Base-by-base conservation (phyloP, 2,113 vertebrate genomes). In the Ptilorrhoa leucosticta region DNA sequence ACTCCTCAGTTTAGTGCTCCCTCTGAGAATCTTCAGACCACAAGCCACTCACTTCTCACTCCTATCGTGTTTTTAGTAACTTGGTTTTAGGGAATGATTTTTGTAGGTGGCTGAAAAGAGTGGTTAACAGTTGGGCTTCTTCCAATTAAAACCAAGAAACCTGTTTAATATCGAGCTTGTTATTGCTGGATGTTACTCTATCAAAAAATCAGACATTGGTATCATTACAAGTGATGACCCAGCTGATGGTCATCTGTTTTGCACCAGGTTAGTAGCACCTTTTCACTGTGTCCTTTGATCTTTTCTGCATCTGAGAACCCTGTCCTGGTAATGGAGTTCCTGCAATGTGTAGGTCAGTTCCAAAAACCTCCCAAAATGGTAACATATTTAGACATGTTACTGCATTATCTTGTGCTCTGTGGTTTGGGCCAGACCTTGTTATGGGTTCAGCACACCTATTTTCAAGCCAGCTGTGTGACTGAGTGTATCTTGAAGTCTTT, bases 321-420 rank as follows among this genome's bases (percentile, higher is more conserved):
- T 83, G 15, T 44, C 12, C 57, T 77, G 44, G 11, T 89, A 73
- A 33, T 51, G 40, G 20, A 53, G 44, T 60, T 89, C 17, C 42
- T 93, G 35, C 27, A 45, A 28, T 28, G 22, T 8, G 6, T 11
- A 40, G 56, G 27, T 45, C 28, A 40, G 19, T 89, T 88, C 53
- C 7, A 50, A 56, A 40, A 50, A 23, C 50, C 40, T 9, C 39
- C 31, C 26, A 15, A 61, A 94, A 35, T 13, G n/a, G 37, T 58
- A 51, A 19, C 0, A 2, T 17, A 2, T 44, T 79, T 21, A 61
- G 35, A 21, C 14, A 9, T 0, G 4, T 54, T 70, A 21, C 37
- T 60, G n/a, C 8, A 3, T 39, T 71, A 23, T 53, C 30, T 75
- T 35, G 9, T 69, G 17, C 72, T 3, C n/a, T 75, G 3, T 58